phyloP scores from a whole-genome alignment of 2,113 vertebrate genomes.

The Erythrolamprus reginae region DNA sequence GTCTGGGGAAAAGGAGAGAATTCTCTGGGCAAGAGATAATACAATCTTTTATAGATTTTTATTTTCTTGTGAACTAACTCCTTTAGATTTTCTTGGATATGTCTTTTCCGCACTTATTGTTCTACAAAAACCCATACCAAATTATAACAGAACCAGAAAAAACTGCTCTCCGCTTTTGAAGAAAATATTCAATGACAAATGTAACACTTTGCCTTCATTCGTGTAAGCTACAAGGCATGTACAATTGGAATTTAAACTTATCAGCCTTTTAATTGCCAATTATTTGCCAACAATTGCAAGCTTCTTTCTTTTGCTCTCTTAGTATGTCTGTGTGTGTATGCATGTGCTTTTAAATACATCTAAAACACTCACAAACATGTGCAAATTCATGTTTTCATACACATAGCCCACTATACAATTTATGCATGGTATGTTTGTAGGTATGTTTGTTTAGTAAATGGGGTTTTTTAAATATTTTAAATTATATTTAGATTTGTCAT shows the following conservation, averaged over 20 bases:
- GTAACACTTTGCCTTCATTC: not conserved
- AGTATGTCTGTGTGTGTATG: not conserved
- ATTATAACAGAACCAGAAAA: not conserved
- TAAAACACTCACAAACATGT: not conserved
- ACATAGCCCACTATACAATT: not conserved
- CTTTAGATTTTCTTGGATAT: not conserved
- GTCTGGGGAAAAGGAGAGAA: accelerated
- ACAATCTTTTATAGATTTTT: too few relatives aligned
- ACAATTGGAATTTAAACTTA: not conserved
- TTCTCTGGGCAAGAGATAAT: not conserved
- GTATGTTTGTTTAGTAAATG: too few relatives aligned
- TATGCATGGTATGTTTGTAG: too few relatives aligned
- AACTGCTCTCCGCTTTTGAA: not conserved
- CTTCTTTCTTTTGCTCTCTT: not conserved
- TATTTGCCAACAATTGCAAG: not conserved
- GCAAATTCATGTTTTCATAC: not conserved
- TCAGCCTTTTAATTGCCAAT: not conserved
- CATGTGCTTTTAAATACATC: not conserved
- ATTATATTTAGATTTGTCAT: too few relatives aligned
- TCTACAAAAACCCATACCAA: not conserved
- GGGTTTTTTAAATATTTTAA: too few relatives aligned
- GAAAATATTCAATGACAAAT: not conserved
- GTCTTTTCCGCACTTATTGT: not conserved
- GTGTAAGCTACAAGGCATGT: not conserved
- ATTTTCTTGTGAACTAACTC: not conserved